Evolutionary conservation across 2,888 invertebrate species (phyloP).

Genomic region (Yponomeuta cagnagella): DNA sequence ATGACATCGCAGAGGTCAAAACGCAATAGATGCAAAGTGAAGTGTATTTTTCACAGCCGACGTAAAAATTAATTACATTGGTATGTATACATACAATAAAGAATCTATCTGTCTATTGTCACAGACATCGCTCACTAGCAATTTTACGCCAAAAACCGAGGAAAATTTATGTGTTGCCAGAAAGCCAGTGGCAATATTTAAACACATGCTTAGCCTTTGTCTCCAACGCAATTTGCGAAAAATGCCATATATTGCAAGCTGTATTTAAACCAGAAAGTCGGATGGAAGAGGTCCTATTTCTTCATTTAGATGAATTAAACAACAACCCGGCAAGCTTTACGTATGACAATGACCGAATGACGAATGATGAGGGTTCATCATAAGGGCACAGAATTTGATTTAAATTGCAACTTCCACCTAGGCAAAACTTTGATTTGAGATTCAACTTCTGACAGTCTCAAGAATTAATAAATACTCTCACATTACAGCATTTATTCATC

Average conservation of each 20-base stretch:
- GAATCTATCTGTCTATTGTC: background rate
- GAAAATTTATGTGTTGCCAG: background rate
- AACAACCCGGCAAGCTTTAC: too few relatives aligned
- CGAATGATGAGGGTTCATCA: too few relatives aligned
- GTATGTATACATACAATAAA: too few relatives aligned
- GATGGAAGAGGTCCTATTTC: background rate
- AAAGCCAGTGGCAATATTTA: background rate
- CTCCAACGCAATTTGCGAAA: background rate
- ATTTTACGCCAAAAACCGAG: background rate
- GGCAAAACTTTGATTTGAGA: too few relatives aligned
- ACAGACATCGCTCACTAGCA: background rate
- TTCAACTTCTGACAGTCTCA: too few relatives aligned
- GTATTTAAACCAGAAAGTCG: background rate
- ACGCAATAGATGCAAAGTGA: background rate
- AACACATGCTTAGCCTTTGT: background rate
- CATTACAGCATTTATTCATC: too few relatives aligned
- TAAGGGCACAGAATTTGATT: too few relatives aligned
- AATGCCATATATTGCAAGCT: background rate
- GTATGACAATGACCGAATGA: too few relatives aligned
- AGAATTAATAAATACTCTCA: too few relatives aligned
- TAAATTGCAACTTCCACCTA: too few relatives aligned
- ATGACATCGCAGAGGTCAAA: background rate
- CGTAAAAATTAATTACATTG: background rate
- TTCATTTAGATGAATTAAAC: too few relatives aligned
- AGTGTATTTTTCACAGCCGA: background rate